Evolutionary conservation across 2,113 vertebrate genomes (phyloP).

Genomic region (Dryoscopus gambensis): DNA sequence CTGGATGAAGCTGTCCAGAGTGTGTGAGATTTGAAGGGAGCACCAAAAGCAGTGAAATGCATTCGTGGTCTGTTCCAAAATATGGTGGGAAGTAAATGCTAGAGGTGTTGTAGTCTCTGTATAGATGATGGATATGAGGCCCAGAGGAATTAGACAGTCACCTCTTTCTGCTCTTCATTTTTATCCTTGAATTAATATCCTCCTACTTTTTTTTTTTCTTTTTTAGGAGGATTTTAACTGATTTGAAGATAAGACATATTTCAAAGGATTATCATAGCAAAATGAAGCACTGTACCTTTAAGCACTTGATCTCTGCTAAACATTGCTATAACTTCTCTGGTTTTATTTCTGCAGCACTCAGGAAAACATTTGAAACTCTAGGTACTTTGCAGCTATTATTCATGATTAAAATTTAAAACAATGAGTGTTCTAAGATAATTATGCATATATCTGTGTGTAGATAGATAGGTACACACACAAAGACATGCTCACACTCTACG

Average conservation of each 20-base stretch:
- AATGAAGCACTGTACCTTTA: not conserved
- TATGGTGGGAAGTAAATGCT: accelerated
- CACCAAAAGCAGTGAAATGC: not conserved
- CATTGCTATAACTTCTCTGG: not conserved
- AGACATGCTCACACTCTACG: not conserved
- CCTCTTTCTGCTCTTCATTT: not conserved
- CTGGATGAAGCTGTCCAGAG: not conserved
- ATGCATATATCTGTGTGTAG: not conserved
- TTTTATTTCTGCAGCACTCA: slow-evolving; percentile 35
- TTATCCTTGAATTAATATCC: not conserved
- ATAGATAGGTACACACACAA: not conserved
- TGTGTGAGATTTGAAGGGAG: not conserved
- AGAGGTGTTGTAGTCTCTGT: not conserved
- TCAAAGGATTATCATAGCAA: not conserved
- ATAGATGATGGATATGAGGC: not conserved
- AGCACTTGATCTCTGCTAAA: not conserved
- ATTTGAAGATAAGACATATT: not conserved
- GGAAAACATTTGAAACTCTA: slow-evolving; percentile 2
- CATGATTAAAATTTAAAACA: slow-evolving; percentile 21
- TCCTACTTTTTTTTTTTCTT: too few relatives aligned
- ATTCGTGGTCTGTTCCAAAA: not conserved
- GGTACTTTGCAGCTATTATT: not conserved
- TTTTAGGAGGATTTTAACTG: not conserved
- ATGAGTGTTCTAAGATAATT: slow-evolving; percentile 3
- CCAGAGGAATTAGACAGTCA: not conserved